Base-by-base conservation (phyloP, 2,797 vertebrate genomes). In the Pseudopleuronectes americanus region DNA sequence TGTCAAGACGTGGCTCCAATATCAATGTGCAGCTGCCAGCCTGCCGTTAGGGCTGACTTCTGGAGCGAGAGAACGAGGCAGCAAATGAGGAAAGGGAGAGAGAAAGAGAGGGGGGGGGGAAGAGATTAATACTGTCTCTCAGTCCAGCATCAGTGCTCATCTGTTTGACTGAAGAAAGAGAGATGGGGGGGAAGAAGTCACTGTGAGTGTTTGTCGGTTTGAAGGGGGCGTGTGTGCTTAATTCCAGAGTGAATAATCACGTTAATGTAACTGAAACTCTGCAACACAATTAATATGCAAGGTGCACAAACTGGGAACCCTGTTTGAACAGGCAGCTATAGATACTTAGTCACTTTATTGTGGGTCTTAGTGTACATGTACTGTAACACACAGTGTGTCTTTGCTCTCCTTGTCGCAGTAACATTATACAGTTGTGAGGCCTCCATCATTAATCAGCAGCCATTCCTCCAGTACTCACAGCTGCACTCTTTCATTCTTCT, bases 21-120 rank as follows among this genome's bases (percentile, higher is more conserved):
- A 82, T 64, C 62, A 85, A 92, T 91, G 88, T 64, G 77, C 88
- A 91, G 87, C 89, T 92, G 91, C 78, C 57, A 43, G 76, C 55
- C 41, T 9, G 61, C 74, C 49, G 17, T 62, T 73, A 70, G 74
- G 65, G 26, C 65, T n/a, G 71, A 74, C 63, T 72, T 65, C 68
- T 78, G 62, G 64, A 65, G 68, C 2, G 24, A 65, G 63, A 10
- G 64, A 68, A 48, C 1, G 21, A 68, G 57, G 24, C 21, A 33
- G 65, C 33, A 51, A 59, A 76, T 21, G 23, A 41, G 60, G 41
- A 17, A 17, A 26, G 36, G 64, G 51, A 59, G 28, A 12, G 10
- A 23, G 31, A 38, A 28, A 4, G 14, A 26, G 36, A 45, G 54
- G 36, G 2, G 24, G 19, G 36, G 12, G 16, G 16, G 4, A 33